Percentiles rank a stretch among this genome's conserved stretches.
phyloP scores from a whole-genome alignment of 2,113 vertebrate species.

The Triplophysa rosa region DNA sequence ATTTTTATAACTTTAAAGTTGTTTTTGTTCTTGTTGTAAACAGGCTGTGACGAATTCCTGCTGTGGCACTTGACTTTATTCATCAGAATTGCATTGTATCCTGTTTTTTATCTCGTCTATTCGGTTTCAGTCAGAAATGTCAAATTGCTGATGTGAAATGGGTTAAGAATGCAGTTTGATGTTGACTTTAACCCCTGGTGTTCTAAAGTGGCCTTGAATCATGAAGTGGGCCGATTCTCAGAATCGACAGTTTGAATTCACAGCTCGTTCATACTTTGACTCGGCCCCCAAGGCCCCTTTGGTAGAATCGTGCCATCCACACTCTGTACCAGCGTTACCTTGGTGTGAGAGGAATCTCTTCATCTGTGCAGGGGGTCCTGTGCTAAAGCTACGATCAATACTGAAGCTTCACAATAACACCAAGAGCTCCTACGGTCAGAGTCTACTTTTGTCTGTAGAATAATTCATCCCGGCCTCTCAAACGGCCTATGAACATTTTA shows the following conservation, averaged over 20 bases:
- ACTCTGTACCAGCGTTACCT: slow-evolving; percentile 4
- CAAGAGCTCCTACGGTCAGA: slow-evolving; percentile 34
- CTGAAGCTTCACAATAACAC: slow-evolving; percentile 31
- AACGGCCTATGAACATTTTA: background rate
- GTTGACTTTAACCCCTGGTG: slow-evolving; percentile 7
- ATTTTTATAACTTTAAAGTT: too few species aligned
- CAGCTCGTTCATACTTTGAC: slow-evolving; percentile 24
- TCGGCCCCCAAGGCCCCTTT: slow-evolving; percentile 2
- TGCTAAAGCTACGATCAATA: slow-evolving; percentile 34
- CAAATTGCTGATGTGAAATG: background rate
- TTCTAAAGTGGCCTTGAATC: slow-evolving; percentile 12
- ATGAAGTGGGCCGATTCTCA: slow-evolving; percentile 24
- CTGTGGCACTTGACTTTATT: too few species aligned
- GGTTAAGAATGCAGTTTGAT: background rate
- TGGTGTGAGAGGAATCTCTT: slow-evolving; percentile 13
- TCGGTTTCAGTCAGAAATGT: background rate
- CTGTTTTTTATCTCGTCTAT: too few species aligned
- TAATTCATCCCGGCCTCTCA: slow-evolving; percentile 6
- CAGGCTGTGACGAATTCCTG: too few species aligned
- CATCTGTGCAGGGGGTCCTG: slow-evolving; percentile 37
- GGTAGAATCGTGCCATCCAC: slow-evolving; percentile 9
- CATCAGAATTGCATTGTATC: too few species aligned
- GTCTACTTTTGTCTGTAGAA: slow-evolving; percentile 14
- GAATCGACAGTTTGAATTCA: slow-evolving; percentile 25
- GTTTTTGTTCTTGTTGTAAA: too few species aligned